phyloP scores from a whole-genome alignment of 35 echinoderm and acorn worm genomes.

The Ptychodera flava region DNA sequence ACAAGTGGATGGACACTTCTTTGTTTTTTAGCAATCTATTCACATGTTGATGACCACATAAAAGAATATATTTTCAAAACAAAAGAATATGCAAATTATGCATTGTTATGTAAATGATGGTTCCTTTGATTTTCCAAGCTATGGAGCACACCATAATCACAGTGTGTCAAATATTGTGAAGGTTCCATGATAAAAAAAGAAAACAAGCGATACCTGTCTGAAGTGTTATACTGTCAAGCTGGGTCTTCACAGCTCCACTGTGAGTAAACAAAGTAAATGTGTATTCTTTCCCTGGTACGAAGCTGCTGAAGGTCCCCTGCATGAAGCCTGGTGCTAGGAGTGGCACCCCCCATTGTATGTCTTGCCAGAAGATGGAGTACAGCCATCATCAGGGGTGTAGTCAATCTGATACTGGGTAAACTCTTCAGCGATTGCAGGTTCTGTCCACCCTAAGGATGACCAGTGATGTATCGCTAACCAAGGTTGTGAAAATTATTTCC shows the following conservation, averaged over 20 bases:
- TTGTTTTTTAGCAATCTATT: too few relatives aligned
- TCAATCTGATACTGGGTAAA: neutral
- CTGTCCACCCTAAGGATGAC: neutral
- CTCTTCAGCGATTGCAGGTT: neutral
- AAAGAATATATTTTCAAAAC: too few relatives aligned
- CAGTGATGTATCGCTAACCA: neutral
- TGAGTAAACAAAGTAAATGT: neutral
- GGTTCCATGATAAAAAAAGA: too few relatives aligned
- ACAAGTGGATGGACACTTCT: too few relatives aligned
- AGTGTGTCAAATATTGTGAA: too few relatives aligned
- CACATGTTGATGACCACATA: too few relatives aligned
- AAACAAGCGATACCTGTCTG: neutral
- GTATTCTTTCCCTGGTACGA: neutral
- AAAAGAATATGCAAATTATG: too few relatives aligned
- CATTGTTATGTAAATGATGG: too few relatives aligned
- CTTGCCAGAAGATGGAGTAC: slow-evolving; percentile 22
- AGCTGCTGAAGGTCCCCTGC: neutral
- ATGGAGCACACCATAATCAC: too few relatives aligned
- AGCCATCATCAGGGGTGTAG: slow-evolving; percentile 4
- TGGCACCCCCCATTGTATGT: neutral
- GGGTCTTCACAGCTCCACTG: neutral
- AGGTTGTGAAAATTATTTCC: neutral
- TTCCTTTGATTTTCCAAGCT: too few relatives aligned
- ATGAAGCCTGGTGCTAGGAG: neutral
- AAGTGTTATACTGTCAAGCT: neutral